Evolutionary conservation across 2,113 vertebrate genomes (phyloP).

Genomic region (Orycteropus afer): DNA sequence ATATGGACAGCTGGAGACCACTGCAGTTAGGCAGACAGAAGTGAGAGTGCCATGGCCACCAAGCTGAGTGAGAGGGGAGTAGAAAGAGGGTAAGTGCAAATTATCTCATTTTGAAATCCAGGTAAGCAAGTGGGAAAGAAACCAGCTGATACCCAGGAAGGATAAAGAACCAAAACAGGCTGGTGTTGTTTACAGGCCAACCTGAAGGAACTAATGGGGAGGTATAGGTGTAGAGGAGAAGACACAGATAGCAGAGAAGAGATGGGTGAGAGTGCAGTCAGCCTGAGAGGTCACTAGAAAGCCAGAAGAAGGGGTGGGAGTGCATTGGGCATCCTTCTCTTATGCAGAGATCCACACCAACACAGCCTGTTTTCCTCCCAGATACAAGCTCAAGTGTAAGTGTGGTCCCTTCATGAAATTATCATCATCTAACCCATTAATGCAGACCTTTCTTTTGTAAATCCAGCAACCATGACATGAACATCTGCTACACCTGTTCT

Average conservation of each 20-base stretch:
- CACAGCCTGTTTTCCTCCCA: background rate
- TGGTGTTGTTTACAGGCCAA: too few relatives aligned
- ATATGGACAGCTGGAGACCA: rapidly evolving
- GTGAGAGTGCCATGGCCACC: background rate
- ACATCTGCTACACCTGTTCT: too few relatives aligned
- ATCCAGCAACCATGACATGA: too few relatives aligned
- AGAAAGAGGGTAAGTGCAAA: rapidly evolving
- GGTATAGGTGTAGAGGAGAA: background rate
- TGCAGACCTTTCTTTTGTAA: background rate
- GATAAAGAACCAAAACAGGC: background rate
- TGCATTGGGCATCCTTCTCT: background rate
- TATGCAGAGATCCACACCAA: background rate
- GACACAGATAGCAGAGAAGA: too few relatives aligned
- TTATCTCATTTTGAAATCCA: background rate
- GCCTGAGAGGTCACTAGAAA: background rate
- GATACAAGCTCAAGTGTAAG: background rate
- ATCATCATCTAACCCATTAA: background rate
- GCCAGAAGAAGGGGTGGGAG: background rate
- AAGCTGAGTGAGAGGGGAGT: rapidly evolving
- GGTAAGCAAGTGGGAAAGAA: background rate
- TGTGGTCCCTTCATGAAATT: background rate
- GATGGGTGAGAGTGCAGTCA: too few relatives aligned
- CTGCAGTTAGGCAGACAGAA: background rate
- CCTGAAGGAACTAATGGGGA: background rate
- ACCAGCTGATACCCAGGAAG: rapidly evolving